phyloP scores from a whole-genome alignment of 2,888 invertebrate species.

The Pachliopta kotzebuea region DNA sequence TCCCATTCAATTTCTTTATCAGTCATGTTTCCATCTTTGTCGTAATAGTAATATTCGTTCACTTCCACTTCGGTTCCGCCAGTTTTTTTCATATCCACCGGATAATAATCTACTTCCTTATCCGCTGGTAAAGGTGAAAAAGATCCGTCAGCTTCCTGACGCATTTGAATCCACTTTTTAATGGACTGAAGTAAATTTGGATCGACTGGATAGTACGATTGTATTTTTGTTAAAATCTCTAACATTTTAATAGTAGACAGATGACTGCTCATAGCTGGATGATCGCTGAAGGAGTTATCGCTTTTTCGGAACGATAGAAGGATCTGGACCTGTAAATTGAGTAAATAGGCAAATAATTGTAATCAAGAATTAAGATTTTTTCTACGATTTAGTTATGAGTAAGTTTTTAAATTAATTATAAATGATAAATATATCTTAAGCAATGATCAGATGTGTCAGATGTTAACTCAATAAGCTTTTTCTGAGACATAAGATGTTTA shows the following conservation, averaged over 20 bases:
- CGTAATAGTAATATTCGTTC: conserved; percentile 74
- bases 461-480: too few relatives aligned
- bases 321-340: conserved; percentile 74
- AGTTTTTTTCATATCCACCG: conserved; percentile 58
- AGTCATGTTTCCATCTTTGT: conserved; percentile 75
- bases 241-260: conserved; percentile 80
- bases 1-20: conserved; percentile 73
- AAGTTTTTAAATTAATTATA: too few relatives aligned
- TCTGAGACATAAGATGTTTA: neutral
- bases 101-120: conserved; percentile 76
- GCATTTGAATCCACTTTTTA: conserved; percentile 82
- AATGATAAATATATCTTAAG: too few relatives aligned
- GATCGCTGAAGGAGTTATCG: conserved; percentile 85
- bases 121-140: conserved; percentile 81
- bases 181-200: conserved; percentile 80
- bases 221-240: conserved; percentile 81
- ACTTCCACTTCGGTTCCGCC: conserved; percentile 64
- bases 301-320: conserved; percentile 82
- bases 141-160: conserved; percentile 82
- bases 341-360: neutral
- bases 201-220: conserved; percentile 82
- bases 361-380: neutral
- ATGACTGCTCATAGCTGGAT: conserved; percentile 82
- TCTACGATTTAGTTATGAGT: neutral
- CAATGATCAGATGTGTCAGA: too few relatives aligned